phyloP scores from a whole-genome alignment of 2,113 vertebrate species.

The Colossoma macropomum region DNA sequence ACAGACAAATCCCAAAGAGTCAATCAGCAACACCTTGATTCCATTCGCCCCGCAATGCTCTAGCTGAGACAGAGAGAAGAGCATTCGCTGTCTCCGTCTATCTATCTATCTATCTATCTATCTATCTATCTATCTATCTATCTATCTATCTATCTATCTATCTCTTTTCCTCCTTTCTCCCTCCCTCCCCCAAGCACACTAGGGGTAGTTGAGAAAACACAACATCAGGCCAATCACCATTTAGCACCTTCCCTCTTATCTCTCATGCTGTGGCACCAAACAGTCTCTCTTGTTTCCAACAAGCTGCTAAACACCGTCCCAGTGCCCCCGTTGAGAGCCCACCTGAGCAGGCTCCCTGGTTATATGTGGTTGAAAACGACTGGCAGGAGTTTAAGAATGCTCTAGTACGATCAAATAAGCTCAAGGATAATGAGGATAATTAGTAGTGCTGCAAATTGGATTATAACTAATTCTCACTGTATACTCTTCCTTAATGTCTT shows the following conservation, averaged over 20 bases:
- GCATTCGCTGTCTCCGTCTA: too few relatives aligned
- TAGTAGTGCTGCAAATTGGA: conserved; percentile 41
- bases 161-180: conserved; percentile 11
- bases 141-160: background rate
- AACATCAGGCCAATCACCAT: conserved; percentile 55
- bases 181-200: background rate
- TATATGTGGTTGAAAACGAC: background rate
- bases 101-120: background rate
- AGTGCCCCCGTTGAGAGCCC: conserved; percentile 44
- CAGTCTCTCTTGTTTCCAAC: conserved; percentile 45
- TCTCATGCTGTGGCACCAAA: conserved; percentile 49
- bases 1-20: conserved; percentile 49
- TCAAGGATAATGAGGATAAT: conserved; percentile 52
- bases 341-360: conserved; percentile 41
- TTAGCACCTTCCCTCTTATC: conserved; percentile 46
- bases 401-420: conserved; percentile 46
- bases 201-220: conserved; percentile 44
- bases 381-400: conserved; percentile 14
- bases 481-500: conserved; percentile 23
- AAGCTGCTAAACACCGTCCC: conserved; percentile 58
- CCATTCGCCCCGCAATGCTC: conserved; percentile 49
- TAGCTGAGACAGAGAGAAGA: conserved; percentile 31
- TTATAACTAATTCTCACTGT: conserved; percentile 41
- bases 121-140: too few relatives aligned
- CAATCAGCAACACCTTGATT: conserved; percentile 48